Conservation (phyloP, 2,797 vertebrate genomes). For the Phyllotis vaccarum region DNA sequence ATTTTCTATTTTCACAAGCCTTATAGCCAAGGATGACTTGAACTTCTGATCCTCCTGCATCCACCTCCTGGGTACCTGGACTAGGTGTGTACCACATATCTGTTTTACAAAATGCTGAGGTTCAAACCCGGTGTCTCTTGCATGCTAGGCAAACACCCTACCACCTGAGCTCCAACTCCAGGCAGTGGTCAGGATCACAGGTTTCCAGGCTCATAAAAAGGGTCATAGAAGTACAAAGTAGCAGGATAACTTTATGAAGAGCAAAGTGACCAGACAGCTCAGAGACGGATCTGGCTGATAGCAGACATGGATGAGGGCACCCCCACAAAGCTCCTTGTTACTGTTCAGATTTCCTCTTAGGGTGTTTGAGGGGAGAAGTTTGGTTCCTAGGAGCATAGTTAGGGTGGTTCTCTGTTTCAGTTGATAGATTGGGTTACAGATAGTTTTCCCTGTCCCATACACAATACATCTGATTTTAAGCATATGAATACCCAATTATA, state of each 20-base stretch:
- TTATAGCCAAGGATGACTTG: too few species aligned
- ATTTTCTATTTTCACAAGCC: too few species aligned
- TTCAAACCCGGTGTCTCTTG: background rate
- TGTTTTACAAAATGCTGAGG: background rate
- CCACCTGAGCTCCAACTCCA: background rate
- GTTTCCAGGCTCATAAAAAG: background rate
- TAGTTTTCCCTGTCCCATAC: background rate
- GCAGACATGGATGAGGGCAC: background rate
- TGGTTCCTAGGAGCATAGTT: background rate
- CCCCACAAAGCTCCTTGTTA: too few species aligned
- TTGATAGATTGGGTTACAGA: background rate
- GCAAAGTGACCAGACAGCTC: background rate
- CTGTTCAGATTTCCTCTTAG: background rate
- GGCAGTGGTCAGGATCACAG: background rate
- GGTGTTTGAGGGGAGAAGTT: background rate
- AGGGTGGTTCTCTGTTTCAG: background rate
- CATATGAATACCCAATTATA: too few species aligned
- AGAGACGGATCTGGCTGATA: too few species aligned
- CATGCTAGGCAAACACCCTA: background rate
- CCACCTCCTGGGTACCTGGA: background rate
- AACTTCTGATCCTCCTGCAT: too few species aligned
- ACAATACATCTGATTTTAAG: background rate
- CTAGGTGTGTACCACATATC: background rate
- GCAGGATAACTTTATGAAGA: background rate
- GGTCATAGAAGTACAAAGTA: too few species aligned